A percentile compares a stretch with the other conserved stretches of the same genome.
phyloP scores from a whole-genome alignment of 2,797 vertebrate species.

The Molossus molossus region DNA sequence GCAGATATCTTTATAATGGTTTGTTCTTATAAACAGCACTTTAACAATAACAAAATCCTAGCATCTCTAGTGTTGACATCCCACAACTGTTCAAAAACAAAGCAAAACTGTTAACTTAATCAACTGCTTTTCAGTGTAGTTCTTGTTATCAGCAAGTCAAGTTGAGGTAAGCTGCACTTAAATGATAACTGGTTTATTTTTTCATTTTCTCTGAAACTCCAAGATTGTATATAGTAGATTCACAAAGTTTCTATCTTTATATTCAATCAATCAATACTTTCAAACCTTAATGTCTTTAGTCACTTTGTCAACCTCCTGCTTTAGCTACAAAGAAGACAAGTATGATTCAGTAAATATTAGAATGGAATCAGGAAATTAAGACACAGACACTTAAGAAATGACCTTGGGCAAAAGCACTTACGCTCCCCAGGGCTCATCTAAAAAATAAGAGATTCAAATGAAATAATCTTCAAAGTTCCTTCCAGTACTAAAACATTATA shows the following conservation, averaged over 20 bases:
- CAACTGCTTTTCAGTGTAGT: background rate
- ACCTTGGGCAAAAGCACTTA: background rate
- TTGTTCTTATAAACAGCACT: background rate
- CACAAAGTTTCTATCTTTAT: background rate
- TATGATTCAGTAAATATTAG: background rate
- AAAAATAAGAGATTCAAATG: background rate
- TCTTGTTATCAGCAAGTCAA: background rate
- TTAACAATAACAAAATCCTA: background rate
- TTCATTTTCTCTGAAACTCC: conserved; percentile 13
- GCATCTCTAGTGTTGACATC: background rate
- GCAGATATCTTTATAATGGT: background rate
- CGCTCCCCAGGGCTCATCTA: background rate
- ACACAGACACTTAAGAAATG: background rate
- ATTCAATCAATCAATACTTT: background rate
- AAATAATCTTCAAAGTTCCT: background rate
- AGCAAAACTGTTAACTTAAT: background rate
- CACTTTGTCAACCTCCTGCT: background rate
- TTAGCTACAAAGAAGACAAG: background rate
- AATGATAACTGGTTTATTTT: background rate
- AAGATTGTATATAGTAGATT: background rate
- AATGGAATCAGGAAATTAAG: conserved; percentile 5
- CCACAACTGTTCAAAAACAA: background rate
- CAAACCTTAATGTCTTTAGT: background rate
- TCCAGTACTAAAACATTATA: background rate
- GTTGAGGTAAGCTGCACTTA: background rate